phyloP scores from a whole-genome alignment of 2,888 invertebrate genomes.

The Neoaliturus tenellus region DNA sequence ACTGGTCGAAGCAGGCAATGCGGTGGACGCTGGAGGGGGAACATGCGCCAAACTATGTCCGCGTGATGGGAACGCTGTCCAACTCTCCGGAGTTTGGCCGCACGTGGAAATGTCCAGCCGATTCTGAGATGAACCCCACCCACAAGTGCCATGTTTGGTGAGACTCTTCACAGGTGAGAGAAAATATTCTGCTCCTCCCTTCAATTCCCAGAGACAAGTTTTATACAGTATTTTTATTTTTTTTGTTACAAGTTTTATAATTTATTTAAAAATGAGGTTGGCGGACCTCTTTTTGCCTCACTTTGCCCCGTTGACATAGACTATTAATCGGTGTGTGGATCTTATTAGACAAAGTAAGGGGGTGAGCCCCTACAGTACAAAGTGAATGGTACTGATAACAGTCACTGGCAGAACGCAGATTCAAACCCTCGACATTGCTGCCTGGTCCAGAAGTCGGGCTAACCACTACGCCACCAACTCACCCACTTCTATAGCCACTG shows the following conservation, averaged over 20 bases:
- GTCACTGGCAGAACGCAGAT: no score
- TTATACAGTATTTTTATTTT: background rate
- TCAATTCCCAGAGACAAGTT: no score
- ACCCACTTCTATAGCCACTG: background rate
- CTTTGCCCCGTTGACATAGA: no score
- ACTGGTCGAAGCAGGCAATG: constrained; percentile 59
- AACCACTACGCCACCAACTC: no score
- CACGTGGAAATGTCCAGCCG: constrained; percentile 91
- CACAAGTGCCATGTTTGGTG: constrained; percentile 95
- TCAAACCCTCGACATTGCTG: no score
- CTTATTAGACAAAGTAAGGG: no score
- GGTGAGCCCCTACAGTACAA: no score
- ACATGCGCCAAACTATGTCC: constrained; percentile 88
- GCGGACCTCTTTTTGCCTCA: no score
- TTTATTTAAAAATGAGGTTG: background rate
- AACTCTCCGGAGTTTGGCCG: constrained; percentile 93
- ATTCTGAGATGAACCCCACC: constrained; percentile 92
- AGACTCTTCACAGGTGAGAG: constrained; percentile 59
- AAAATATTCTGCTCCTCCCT: no score
- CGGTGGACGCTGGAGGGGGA: constrained; percentile 79
- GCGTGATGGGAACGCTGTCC: constrained; percentile 93
- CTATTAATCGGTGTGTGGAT: no score
- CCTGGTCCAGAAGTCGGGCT: background rate
- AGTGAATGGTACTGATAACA: no score
- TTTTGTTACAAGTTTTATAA: background rate